Evolutionary conservation across 30 jellyfish, hydroid and myxozoan genomes (phyloP), one percentile per base, ranked within the genome.

Genomic region (Aurelia aurita): DNA sequence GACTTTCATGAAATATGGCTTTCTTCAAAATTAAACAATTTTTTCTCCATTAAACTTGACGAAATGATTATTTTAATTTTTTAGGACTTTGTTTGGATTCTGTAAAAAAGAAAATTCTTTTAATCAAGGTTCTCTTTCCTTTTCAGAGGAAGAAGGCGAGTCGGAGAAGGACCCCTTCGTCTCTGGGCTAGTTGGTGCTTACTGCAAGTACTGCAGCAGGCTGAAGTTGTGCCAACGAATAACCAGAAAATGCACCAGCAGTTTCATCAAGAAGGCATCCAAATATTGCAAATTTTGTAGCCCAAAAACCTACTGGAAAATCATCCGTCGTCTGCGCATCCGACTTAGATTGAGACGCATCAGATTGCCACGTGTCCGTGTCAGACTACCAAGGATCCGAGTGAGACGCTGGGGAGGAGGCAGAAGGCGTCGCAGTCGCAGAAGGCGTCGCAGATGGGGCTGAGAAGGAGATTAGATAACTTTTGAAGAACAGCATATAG

Each of bases 141-240:
- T 54, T 74, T 6, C 54, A 74, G 86, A 74, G 75, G 86, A 74
- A 31, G 63, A 72, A 14, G 59, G 39, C 55, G 47, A 60, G 2
- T 53, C 22, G 0, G 89, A 61, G 72, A 55, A 73, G 71, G 89
- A 77, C 35, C 89, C 89, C 18, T 61, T 20, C 27, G 77, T 77
- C 58, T 20, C 65, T 21, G 70, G 65, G 55, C 22, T 69, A 13
- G 47, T 77, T 23, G 59, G 68, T 34, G 22, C 63, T 51, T 77
- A 77, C 72, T 77, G 89, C 80, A 44, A 35, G 70, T 77, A 59
- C 58, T 77, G 89, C 71, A 77, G 57, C 34, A 27, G 44, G 10
- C 65, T 77, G 71, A 77, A 60, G 20, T 70, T 78, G 13, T 77
- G 89, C 72, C 39, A 61, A 68, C 29, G 60, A 35, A 21, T 7